Evolutionary conservation across 2,113 vertebrate genomes (phyloP).

Genomic region (Narcine bancroftii): DNA sequence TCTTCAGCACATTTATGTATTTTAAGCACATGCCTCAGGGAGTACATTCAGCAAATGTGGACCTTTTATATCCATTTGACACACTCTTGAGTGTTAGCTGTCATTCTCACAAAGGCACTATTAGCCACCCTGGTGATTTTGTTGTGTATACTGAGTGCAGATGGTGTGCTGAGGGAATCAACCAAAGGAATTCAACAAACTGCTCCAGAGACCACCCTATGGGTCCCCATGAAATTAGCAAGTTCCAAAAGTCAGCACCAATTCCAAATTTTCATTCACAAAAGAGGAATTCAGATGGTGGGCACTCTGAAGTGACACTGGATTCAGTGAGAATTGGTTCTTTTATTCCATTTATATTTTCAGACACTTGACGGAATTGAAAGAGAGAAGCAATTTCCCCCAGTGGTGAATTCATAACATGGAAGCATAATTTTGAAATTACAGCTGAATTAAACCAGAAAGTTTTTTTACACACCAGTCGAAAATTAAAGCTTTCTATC

Average conservation of each 20-base stretch:
- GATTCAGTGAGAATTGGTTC: background rate
- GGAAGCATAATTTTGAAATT: background rate
- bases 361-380: too few species aligned
- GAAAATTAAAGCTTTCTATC: background rate
- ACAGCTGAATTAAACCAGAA: background rate
- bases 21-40: constrained; percentile 14
- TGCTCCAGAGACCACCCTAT: background rate
- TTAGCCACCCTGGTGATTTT: constrained; percentile 9
- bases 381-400: background rate
- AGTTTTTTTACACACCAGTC: background rate
- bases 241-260: background rate
- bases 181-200: background rate
- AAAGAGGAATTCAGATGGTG: background rate
- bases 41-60: background rate
- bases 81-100: background rate
- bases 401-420: background rate
- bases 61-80: background rate
- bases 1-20: constrained; percentile 18
- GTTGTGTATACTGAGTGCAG: constrained; percentile 14
- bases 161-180: background rate
- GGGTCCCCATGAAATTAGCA: background rate
- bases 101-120: constrained; percentile 22
- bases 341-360: background rate
- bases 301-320: background rate
- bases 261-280: constrained; percentile 13